A percentile compares a stretch with the other conserved stretches of the same genome.
Conservation (phyloP, 2,797 vertebrate species). For the Sebastes matsubarae region DNA sequence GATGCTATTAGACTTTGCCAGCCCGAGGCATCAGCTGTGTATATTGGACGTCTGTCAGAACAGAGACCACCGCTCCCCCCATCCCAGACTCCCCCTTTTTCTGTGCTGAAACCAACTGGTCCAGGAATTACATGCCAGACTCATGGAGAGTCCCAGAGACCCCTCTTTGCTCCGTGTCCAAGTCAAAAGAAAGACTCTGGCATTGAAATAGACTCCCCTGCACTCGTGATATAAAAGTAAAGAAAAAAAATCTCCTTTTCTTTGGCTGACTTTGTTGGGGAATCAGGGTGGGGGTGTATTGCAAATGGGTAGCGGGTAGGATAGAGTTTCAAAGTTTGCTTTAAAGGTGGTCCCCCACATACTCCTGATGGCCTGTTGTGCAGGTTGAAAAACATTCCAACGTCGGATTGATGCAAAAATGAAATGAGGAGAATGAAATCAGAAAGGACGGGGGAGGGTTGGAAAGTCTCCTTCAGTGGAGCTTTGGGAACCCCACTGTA, state of each 20-base stretch:
- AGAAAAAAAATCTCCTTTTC: constrained; percentile 39
- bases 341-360: constrained; percentile 56
- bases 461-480: constrained; percentile 42
- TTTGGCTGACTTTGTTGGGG: constrained; percentile 30
- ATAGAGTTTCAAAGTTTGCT: constrained; percentile 69
- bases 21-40: constrained; percentile 76
- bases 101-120: constrained; percentile 72
- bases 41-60: constrained; percentile 72
- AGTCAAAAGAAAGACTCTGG: constrained; percentile 66
- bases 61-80: constrained; percentile 23
- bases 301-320: constrained; percentile 25
- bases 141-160: constrained; percentile 62
- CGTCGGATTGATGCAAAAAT: constrained; percentile 62
- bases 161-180: constrained; percentile 52
- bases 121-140: constrained; percentile 70
- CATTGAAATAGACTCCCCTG: constrained; percentile 32
- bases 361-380: constrained; percentile 56
- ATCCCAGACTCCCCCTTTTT: constrained; percentile 35
- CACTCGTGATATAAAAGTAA: constrained; percentile 31
- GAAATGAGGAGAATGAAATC: constrained; percentile 61
- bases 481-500: constrained; percentile 40
- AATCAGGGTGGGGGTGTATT: constrained; percentile 33
- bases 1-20: constrained; percentile 75
- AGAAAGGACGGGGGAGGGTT: constrained; percentile 45
- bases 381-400: constrained; percentile 67